Percentiles rank a stretch among this genome's conserved stretches.
phyloP scores from a whole-genome alignment of 2,113 vertebrate genomes.

The Pipra filicauda region DNA sequence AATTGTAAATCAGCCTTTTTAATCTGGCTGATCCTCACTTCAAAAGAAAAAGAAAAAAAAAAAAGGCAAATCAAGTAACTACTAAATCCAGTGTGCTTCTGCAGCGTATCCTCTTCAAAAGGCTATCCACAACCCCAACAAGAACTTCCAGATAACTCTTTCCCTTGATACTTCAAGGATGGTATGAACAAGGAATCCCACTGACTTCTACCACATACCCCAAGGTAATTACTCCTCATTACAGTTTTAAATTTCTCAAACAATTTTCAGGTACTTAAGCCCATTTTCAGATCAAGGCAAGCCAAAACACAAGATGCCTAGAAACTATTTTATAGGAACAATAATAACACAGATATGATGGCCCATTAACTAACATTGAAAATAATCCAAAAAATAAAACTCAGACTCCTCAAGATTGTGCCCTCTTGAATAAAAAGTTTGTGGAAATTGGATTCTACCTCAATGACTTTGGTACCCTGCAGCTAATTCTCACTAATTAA shows the following conservation, averaged over 20 bases:
- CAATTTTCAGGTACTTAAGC: constrained; percentile 17
- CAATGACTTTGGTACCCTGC: constrained; percentile 8
- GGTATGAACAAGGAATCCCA: not conserved
- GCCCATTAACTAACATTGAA: not conserved
- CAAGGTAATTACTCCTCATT: constrained; percentile 12
- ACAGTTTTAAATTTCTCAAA: constrained; percentile 1
- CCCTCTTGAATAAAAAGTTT: not conserved
- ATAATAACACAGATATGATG: not conserved
- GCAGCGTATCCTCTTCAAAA: not conserved
- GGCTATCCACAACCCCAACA: not conserved
- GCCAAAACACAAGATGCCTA: constrained; percentile 25
- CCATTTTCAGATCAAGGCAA: constrained; percentile 33
- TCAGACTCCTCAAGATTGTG: not conserved
- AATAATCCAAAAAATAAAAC: not conserved
- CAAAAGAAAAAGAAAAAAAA: not conserved
- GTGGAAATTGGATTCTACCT: constrained; percentile 25
- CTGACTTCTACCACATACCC: constrained; percentile 10
- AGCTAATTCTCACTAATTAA: constrained; percentile 41
- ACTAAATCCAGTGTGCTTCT: not conserved
- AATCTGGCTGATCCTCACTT: not conserved
- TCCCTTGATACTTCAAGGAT: not conserved
- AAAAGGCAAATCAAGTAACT: not conserved
- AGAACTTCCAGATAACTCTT: not conserved
- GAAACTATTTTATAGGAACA: not conserved
- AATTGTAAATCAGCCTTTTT: not conserved